phyloP scores from a whole-genome alignment of 2,888 invertebrate genomes.

The Ferrisia virgata region DNA sequence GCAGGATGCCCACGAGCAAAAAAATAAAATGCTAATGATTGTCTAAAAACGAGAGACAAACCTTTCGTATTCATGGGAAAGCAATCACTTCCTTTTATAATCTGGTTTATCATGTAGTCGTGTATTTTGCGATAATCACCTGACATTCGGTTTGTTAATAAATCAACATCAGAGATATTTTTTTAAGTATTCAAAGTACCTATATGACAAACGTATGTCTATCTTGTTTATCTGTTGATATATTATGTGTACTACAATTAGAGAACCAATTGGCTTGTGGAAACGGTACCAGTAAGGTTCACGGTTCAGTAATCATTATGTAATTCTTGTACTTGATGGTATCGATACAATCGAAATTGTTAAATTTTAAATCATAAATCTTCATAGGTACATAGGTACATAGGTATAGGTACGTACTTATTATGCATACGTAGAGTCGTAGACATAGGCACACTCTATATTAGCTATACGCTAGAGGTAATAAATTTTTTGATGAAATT shows the following conservation, averaged over 20 bases:
- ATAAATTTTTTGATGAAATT: conserved; percentile 12
- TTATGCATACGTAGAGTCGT: too few species aligned
- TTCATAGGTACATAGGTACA: neutral
- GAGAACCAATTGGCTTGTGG: neutral
- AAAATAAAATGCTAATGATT: conserved; percentile 26
- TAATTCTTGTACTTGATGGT: neutral
- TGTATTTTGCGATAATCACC: conserved; percentile 20
- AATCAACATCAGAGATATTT: conserved; percentile 16
- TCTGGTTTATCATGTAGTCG: neutral
- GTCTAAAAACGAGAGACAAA: conserved; percentile 2
- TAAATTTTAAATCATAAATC: neutral
- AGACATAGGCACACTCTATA: too few species aligned
- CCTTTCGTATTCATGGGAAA: conserved; percentile 11
- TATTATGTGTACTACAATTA: conserved; percentile 24
- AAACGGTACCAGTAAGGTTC: neutral
- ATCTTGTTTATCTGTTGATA: conserved; percentile 17
- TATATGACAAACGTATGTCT: conserved; percentile 22
- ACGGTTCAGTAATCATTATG: neutral
- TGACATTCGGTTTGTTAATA: conserved; percentile 13
- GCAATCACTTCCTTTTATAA: conserved; percentile 25
- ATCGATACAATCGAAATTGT: neutral
- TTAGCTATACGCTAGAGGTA: neutral
- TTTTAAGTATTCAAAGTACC: conserved; percentile 6
- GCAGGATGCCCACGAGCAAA: conserved; percentile 15
- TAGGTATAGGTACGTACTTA: neutral